Evolutionary conservation across 2,888 invertebrate species (phyloP), one percentile per base, ranked within the genome.

Genomic region (Andrena hattorfiana): DNA sequence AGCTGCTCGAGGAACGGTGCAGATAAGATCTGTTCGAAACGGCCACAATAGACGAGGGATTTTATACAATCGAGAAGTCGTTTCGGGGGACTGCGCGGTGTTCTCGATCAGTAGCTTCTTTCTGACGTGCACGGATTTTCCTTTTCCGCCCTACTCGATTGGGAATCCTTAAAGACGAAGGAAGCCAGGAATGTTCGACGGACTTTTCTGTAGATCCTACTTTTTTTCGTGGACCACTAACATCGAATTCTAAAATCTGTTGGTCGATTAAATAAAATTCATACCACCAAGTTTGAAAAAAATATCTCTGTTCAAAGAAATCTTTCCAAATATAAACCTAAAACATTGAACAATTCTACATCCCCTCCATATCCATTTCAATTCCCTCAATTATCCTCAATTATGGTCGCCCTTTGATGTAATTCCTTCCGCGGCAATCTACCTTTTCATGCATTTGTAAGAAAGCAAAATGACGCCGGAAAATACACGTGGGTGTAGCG

Each of bases 1-100:
- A 87, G 69, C 71, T 68, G 78, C 78, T 84, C 74, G 76, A 64
- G 66, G 73, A 68, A 56, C 76, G 56, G 62, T 1, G 54, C 66
- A 76, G 89, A 89, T 89, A 89, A 87, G 84, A 89, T 89, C 89
- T 83, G 66, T 71, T 68, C 72, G 60, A 77, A 73, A 80, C 64
- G 71, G 70, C 48, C 81, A 83, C 85, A 85, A 89, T 81, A 79
- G 78, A 72, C 67, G 48, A n/a, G 56, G 67, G 81, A 76, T 79
- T 87, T 79, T 78, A 70, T 81, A 72, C 64, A 23, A 69, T 63
- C 63, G 63, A 73, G 32, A 64, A 80, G 82, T 81, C 82, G 74
- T 84, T 79, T 56, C 20, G 60, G 73, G 74, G 62, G 51, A 51
- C 32, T 68, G 75, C 71, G 77, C 81, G 63, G 75, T 83, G 84